phyloP scores from a whole-genome alignment of 2,888 invertebrate genomes.

The Seira musarum region DNA sequence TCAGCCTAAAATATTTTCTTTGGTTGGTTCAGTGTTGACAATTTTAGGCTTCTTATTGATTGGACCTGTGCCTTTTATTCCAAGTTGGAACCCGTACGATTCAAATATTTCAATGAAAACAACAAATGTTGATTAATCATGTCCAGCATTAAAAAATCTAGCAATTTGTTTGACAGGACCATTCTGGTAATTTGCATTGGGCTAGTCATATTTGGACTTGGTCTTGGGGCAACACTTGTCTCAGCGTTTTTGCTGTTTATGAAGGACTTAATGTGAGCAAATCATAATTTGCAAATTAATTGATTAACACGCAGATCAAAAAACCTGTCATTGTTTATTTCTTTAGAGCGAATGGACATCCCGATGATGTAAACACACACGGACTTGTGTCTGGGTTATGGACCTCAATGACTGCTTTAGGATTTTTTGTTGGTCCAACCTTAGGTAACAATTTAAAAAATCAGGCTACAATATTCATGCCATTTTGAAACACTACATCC shows the following conservation, averaged over 20 bases:
- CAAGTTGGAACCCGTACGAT: constrained; percentile 75
- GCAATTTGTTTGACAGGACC: background rate
- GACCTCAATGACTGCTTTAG: constrained; percentile 91
- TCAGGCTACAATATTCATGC: too few species aligned
- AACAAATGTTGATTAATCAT: too few species aligned
- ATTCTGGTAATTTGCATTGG: constrained; percentile 76
- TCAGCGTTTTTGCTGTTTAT: constrained; percentile 91
- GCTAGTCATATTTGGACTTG: constrained; percentile 85
- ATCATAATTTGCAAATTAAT: too few species aligned
- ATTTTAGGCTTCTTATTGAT: constrained; percentile 81
- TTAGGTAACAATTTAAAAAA: too few species aligned
- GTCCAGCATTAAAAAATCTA: too few species aligned
- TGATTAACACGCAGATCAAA: too few species aligned
- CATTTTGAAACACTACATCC: too few species aligned
- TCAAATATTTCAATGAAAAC: too few species aligned
- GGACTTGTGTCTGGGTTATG: constrained; percentile 92
- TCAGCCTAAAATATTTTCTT: constrained; percentile 80
- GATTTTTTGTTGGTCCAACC: constrained; percentile 78
- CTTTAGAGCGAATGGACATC: constrained; percentile 81
- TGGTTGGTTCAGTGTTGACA: constrained; percentile 79
- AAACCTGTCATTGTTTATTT: background rate
- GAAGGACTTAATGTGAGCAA: constrained; percentile 85
- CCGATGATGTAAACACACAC: constrained; percentile 89
- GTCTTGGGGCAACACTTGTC: constrained; percentile 88
- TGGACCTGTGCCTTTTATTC: constrained; percentile 86